Evolutionary conservation across 2,888 invertebrate genomes (phyloP), one percentile per base, ranked within the genome.

Genomic region (Hypena proboscidalis): DNA sequence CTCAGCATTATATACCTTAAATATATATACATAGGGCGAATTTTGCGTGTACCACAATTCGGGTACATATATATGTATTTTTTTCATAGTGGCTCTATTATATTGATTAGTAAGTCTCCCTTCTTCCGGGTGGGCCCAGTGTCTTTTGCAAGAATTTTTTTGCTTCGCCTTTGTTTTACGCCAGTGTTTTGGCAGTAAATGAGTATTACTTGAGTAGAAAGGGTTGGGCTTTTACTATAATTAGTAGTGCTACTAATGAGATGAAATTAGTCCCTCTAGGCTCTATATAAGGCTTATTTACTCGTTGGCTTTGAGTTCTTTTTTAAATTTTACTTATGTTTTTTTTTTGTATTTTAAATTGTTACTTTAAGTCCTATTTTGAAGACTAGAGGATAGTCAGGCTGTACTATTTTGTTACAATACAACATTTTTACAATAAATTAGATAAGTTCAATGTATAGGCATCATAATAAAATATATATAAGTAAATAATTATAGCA

Each of bases 61-160:
- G 23, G 40, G 75, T 81, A 75, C 69, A 69, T 82, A 78, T 74
- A 70, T 79, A 81, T 81, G 74, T 81, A 84, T 85, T 85, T 87
- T 89, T 87, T 83, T 83, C 85, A 86, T 88, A 88, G 90, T 90
- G 87, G 82, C 83, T 87, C 90, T 90, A 90, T 90, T 90, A 90
- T 90, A 90, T 90, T 90, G 90, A 90, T 90, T 90, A 90, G 88
- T 89, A 80, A 83, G 83, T 61, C 80, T 64, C 80, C 85, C 83
- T 76, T 74, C 77, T 84, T 84, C 84, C 85, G 83, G 88, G 82
- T 68, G 70, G 67, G 65, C 48, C 56, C 68, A 68, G 69, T 75
- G 79, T 78, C 85, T 85, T 85, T 82, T 81, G 76, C 74, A 75
- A 75, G 80, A 84, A 81, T 83, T 83, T 79, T 60, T 66, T 58